Base-by-base conservation (phyloP, 2,113 vertebrate genomes). In the Panthera uncia region DNA sequence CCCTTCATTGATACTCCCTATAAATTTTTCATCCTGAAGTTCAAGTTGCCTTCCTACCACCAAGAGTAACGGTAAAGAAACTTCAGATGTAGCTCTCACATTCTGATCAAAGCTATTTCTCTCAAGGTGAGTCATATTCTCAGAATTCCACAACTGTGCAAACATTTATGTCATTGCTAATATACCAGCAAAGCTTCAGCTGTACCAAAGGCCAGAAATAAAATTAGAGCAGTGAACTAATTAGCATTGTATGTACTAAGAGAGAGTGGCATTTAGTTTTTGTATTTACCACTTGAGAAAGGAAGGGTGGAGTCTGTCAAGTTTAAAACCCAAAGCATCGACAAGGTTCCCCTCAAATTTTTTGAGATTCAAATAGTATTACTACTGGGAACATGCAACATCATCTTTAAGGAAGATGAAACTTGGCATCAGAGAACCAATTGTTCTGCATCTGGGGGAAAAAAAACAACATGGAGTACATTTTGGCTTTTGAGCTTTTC, bases 131-230 rank as follows among this genome's bases (percentile, higher is more conserved):
- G n/a, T 96, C 93, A 94, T 84, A n/a, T 9, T 69, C 71, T 31
- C 89, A 88, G 96, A 95, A 7, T 52, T 96, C 92, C 89, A 94
- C 92, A 97, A 82, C 94, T 97, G 96, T 95, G 48, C 41, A 97
- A 94, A 95, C 81, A 71, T 55, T 94, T 69, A 76, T 98, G 71
- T 92, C 68, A 3, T 82, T 91, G 94, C 61, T 96, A 96, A 52
- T n/a, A 94, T 78, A 82, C 38, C 63, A 85, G 96, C 71, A 50
- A 80, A 87, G 45, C 36, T 97, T 98, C 93, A 92, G 86, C n/a
- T 88, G 81, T 93, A 63, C 76, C 94, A 36, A 63, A 93, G 91
- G 74, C 82, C 88, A 98, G 84, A 94, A 80, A 69, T 96, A 91
- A 96, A 97, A 84, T 61, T 57, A 68, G 89, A 97, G 21, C 16